Percentiles rank a stretch among this genome's conserved stretches.
Evolutionary conservation across 2,888 invertebrate genomes (phyloP).

Genomic region (Lamellibrachia columna): DNA sequence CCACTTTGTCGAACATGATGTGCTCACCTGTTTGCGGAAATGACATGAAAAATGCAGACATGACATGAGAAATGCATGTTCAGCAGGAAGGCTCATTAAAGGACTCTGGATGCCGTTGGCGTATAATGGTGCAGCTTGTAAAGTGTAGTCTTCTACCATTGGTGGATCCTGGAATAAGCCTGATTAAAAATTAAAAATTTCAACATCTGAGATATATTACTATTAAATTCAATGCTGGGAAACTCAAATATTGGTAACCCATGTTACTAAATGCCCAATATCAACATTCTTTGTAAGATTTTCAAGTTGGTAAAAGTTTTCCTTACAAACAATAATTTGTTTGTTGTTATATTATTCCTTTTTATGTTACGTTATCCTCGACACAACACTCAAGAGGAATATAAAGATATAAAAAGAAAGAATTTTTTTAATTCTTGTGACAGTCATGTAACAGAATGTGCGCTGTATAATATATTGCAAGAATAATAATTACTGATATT

Average conservation of each 20-base stretch:
- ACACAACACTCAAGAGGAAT: no score
- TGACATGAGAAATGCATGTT: neutral
- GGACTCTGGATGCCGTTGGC: neutral
- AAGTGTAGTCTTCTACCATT: neutral
- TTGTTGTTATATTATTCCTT: neutral
- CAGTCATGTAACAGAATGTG: no score
- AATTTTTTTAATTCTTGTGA: no score
- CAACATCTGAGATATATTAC: neutral
- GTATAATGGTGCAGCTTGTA: neutral
- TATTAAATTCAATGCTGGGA: neutral
- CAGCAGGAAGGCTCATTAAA: neutral
- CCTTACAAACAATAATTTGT: neutral
- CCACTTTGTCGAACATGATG: constrained; percentile 8
- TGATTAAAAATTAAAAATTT: neutral
- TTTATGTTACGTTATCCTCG: neutral
- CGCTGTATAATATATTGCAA: no score
- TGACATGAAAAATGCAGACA: neutral
- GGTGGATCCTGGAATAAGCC: neutral
- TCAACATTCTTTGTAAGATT: neutral
- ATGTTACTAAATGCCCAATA: neutral
- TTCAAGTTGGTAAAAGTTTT: neutral
- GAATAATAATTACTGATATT: no score
- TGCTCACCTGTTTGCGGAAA: neutral
- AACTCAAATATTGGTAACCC: neutral
- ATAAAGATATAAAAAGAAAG: no score